Evolutionary conservation across 2,888 invertebrate genomes (phyloP).

Genomic region (Anthophora plumipes): DNA sequence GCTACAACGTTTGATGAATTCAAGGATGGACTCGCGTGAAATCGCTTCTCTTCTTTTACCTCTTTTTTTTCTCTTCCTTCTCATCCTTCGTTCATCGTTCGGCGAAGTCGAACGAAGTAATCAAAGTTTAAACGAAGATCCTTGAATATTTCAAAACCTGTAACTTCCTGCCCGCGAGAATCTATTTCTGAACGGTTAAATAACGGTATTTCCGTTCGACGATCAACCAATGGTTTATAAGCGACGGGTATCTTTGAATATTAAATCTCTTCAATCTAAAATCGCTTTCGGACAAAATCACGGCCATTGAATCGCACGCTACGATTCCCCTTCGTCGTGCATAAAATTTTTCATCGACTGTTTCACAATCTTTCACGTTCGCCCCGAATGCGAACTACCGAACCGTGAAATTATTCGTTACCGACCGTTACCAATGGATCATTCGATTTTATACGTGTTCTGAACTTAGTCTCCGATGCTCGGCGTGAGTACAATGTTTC

Average conservation of each 20-base stretch:
- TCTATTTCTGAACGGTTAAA: slow-evolving; percentile 31
- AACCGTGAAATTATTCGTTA: slow-evolving; percentile 35
- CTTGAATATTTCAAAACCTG: slow-evolving; percentile 39
- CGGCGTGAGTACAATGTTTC: background rate
- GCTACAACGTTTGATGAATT: slow-evolving; percentile 39
- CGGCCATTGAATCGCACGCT: slow-evolving; percentile 25
- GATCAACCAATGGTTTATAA: slow-evolving; percentile 24
- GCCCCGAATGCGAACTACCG: slow-evolving; percentile 27
- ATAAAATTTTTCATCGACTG: slow-evolving; percentile 52
- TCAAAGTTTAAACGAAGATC: slow-evolving; percentile 39
- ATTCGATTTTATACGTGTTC: slow-evolving; percentile 26
- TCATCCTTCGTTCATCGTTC: background rate
- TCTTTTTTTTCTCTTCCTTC: background rate
- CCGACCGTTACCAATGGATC: slow-evolving; percentile 6
- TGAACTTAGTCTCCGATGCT: background rate
- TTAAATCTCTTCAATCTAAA: slow-evolving; percentile 28
- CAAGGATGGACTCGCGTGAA: slow-evolving; percentile 4
- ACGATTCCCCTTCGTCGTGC: slow-evolving; percentile 31
- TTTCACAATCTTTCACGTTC: slow-evolving; percentile 47
- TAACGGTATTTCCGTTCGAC: slow-evolving; percentile 5
- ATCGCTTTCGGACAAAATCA: slow-evolving; percentile 26
- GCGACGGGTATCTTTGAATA: slow-evolving; percentile 15
- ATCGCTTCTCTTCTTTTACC: background rate
- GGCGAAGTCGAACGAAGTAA: slow-evolving; percentile 32
- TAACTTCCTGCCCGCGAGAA: background rate